A percentile compares a stretch with the other conserved stretches of the same genome.
Evolutionary conservation across 2,888 invertebrate genomes (phyloP).

Genomic region (Caenorhabditis sp.): DNA sequence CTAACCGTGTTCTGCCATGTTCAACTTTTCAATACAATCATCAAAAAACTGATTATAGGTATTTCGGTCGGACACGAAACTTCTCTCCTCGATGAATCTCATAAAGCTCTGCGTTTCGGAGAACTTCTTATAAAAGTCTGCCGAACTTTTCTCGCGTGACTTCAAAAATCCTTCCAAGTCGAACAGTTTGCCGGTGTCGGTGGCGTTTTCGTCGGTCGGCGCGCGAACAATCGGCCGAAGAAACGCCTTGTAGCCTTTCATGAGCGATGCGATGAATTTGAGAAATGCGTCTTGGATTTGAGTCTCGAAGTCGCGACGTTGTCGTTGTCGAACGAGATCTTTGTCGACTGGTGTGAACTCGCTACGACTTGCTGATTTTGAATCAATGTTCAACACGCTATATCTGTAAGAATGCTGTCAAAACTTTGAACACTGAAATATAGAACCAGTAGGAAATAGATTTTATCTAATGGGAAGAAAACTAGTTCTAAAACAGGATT

Average conservation of each 20-base stretch:
- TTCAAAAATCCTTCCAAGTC: constrained; percentile 87
- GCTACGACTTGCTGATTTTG: constrained; percentile 68
- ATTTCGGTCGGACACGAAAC: constrained; percentile 93
- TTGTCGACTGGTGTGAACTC: constrained; percentile 72
- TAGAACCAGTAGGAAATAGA: no score
- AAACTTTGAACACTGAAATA: not conserved
- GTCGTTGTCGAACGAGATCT: constrained; percentile 53
- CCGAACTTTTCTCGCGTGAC: constrained; percentile 80
- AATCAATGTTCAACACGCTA: not conserved
- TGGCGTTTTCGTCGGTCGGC: constrained; percentile 86
- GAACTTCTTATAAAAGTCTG: constrained; percentile 66
- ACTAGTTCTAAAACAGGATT: no score
- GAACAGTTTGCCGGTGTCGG: constrained; percentile 92
- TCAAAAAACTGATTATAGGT: constrained; percentile 95
- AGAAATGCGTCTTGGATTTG: constrained; percentile 97
- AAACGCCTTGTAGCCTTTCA: constrained; percentile 72
- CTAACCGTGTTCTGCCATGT: constrained; percentile 54
- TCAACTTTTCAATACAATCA: constrained; percentile 85
- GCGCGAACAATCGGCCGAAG: constrained; percentile 72
- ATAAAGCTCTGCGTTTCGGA: constrained; percentile 67
- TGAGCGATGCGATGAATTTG: constrained; percentile 73
- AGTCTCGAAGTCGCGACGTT: constrained; percentile 81
- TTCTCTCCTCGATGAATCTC: constrained; percentile 96
- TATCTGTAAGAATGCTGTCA: not conserved
- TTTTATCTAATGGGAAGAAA: no score